Evolutionary conservation across 2,888 invertebrate genomes (phyloP), one percentile per base, ranked within the genome.

Genomic region (Xiphydria camelus): DNA sequence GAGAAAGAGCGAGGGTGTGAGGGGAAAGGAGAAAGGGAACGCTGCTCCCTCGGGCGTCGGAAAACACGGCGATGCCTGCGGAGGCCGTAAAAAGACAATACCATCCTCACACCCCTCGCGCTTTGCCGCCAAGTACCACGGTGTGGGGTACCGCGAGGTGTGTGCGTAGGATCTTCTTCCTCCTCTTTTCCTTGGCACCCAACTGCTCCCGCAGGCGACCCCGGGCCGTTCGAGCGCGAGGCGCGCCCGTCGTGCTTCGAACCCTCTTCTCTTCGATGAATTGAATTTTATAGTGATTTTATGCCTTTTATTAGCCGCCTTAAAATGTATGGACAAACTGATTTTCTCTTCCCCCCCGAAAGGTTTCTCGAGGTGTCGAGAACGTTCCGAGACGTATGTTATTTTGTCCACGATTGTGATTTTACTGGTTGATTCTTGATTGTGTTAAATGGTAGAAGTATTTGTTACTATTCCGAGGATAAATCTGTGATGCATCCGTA

Each of bases 61-160:
- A 57, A 49, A 53, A 57, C 51, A 49, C 45, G 45, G 21, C 49
- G 60, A 44, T 57, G 64, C 51, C 66, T 68, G 66, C 52, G 62
- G 55, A 63, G 62, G 54, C 64, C 66, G 70, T 72, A 72, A 72
- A 72, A 72, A 72, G 69, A 71, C 71, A 72, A 72, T 72, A 63
- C 62, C 62, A 57, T 46, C 52, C 66, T 61, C 65, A 55, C 60
- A 54, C 60, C 48, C 67, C 45, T 40, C 20, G n/a, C 19, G 5
- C 19, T 15, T 55, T 55, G 57, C 62, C 57, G 52, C 57, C 56
- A 47, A 61, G 59, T 61, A 53, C 53, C 50, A 59, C 33, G 33
- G n/a, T n/a, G 34, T 17, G 34, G 34, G 34, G 9, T 18, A 33
- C 34, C 34, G 9, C 6, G 18, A 17, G 34, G 15, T 33, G 34